A percentile compares a stretch with the other conserved stretches of the same genome.
Evolutionary conservation across 1,140 invertebrate species (phyloP).

Genomic region (Vollenhovia emeryi): DNA sequence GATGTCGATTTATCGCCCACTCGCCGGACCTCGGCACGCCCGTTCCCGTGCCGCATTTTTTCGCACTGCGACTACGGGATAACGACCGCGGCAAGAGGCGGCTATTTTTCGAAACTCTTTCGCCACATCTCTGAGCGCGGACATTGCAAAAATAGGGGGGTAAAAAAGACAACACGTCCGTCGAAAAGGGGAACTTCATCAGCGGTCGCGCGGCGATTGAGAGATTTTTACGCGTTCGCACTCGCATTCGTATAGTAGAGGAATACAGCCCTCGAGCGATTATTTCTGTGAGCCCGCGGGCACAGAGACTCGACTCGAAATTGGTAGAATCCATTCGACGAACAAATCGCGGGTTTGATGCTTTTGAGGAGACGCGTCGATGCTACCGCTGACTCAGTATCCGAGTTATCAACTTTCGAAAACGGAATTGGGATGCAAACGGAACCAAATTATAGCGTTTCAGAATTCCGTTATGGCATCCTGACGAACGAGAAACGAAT

Average conservation of each 20-base stretch:
- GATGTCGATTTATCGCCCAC: conserved; percentile 25
- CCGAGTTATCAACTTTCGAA: conserved; percentile 46
- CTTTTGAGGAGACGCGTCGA: conserved; percentile 44
- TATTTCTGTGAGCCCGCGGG: conserved; percentile 32
- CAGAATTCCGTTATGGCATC: conserved; percentile 4
- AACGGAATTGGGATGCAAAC: conserved; percentile 9
- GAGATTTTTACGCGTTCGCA: conserved; percentile 56
- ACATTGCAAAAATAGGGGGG: conserved; percentile 30
- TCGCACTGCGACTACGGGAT: conserved; percentile 16
- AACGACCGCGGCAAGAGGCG: conserved; percentile 41
- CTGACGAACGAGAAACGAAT: neutral
- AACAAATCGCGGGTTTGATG: conserved; percentile 49
- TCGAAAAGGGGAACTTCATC: conserved; percentile 38
- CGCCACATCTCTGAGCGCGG: conserved; percentile 5
- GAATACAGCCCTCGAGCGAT: conserved; percentile 38
- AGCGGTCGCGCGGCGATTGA: conserved; percentile 54
- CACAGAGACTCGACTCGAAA: conserved; percentile 35
- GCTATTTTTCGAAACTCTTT: conserved; percentile 56
- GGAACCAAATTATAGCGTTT: conserved; percentile 6
- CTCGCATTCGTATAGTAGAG: conserved; percentile 14
- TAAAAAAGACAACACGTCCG: conserved; percentile 45
- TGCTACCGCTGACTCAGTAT: conserved; percentile 25
- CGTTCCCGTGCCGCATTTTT: conserved; percentile 29
- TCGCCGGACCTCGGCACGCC: neutral
- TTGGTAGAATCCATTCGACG: conserved; percentile 53